Percentiles rank a stretch among this genome's conserved stretches.
These are phyloP conservation scores for Hyles euphorbiae DNA, from an alignment of 1,140 invertebrate species.

Conservation along the genomic window DNA sequence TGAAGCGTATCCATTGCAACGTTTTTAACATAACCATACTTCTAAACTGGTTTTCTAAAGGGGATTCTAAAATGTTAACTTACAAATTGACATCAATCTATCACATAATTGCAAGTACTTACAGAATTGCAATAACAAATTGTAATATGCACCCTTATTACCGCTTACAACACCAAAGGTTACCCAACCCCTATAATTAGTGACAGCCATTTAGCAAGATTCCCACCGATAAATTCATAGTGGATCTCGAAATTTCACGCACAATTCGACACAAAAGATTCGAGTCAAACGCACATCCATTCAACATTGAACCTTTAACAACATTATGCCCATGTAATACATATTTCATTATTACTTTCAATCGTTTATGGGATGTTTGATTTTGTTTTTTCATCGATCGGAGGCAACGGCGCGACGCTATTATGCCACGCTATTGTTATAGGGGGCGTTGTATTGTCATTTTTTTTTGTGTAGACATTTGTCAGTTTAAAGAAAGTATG, in stretches of 20 bases:
- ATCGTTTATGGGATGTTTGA: conserved; percentile 66
- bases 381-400: conserved; percentile 50
- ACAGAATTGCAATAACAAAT: too few relatives aligned
- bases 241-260: conserved; percentile 63
- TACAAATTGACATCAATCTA: too few relatives aligned
- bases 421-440: conserved; percentile 40
- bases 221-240: conserved; percentile 51
- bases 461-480: conserved; percentile 42
- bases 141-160: too few relatives aligned
- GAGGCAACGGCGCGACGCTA: conserved; percentile 31
- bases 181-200: conserved; percentile 49
- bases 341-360: conserved; percentile 72
- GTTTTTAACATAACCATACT: too few relatives aligned
- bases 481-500: conserved; percentile 29
- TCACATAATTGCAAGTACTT: too few relatives aligned
- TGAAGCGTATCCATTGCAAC: too few relatives aligned
- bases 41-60: too few relatives aligned
- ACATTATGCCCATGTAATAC: conserved; percentile 74
- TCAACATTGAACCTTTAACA: conserved; percentile 62
- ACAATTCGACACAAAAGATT: conserved; percentile 59
- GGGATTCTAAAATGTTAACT: too few relatives aligned
- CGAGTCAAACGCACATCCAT: conserved; percentile 67
- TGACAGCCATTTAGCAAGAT: conserved; percentile 33
- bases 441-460: conserved; percentile 71
- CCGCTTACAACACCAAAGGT: too few relatives aligned